Evolutionary conservation across 2,113 vertebrate genomes (phyloP), one percentile per base, ranked within the genome.

Genomic region (Chrysochloris asiatica): DNA sequence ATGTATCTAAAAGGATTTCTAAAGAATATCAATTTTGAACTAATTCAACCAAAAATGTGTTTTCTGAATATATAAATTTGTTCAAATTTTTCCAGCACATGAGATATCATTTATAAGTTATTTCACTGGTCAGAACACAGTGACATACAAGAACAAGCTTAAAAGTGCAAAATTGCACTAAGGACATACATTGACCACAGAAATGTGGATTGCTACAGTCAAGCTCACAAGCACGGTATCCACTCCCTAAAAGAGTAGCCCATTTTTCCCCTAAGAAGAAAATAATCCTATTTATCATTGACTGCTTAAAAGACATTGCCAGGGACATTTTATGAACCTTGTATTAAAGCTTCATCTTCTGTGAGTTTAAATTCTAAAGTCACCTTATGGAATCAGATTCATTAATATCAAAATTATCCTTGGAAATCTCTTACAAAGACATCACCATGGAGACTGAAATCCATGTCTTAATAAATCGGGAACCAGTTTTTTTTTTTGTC

Each of bases 1-100:
- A 86, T 86, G 12, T 33, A 86, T 75, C 76, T 79, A 52, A 50
- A 80, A 56, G 52, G 24, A 48, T 50, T 88, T 56, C 47, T 59
- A 82, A 91, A 67, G n/a, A 65, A 38, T 52, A 67, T n/a, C 47
- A 77, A 36, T 85, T 92, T 92, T 59, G 76, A 81, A 81, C 71
- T 59, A 84, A 93, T 63, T 90, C 41, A 94, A 19, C 65, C 48
- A 73, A 61, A 72, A 71, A 72, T 90, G 30, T 90, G 24, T 85
- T 85, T 90, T 17, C 43, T 82, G 67, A 84, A 47, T 85, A 48
- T 85, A 73, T 56, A 16, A 90, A 93, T 77, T 72, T 90, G 65
- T 73, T 90, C 43, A 93, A 41, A 63, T 90, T 89, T 12, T 72
- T 84, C 17, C 38, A 88, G 30, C 54, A 22, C 30, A 33, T 81